A percentile compares a stretch with the other conserved stretches of the same genome.
These are phyloP conservation scores for Eupithecia inturbata DNA, from an alignment of 2,888 invertebrate species.

Conservation along the genomic window DNA sequence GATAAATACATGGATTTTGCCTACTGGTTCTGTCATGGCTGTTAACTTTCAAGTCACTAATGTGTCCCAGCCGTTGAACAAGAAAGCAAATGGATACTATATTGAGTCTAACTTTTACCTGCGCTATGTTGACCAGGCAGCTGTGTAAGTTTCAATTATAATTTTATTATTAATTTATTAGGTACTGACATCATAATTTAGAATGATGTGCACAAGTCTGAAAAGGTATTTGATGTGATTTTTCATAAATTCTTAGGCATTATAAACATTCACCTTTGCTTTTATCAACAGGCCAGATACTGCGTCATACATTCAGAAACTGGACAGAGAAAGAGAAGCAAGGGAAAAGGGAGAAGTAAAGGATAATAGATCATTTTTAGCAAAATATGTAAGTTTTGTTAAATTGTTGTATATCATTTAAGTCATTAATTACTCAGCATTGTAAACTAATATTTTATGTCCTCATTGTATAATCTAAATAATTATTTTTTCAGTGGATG, in stretches of 20 bases:
- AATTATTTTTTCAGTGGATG: conserved; percentile 94
- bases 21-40: conserved; percentile 90
- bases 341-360: conserved; percentile 94
- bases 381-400: conserved; percentile 95
- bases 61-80: conserved; percentile 52
- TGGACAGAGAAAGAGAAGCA: conserved; percentile 95
- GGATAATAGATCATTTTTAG: conserved; percentile 97
- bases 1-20: conserved; percentile 91
- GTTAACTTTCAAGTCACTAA: conserved; percentile 83
- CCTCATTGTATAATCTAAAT: neutral
- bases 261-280: neutral
- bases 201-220: neutral
- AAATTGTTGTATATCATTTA: neutral
- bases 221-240: neutral
- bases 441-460: no score
- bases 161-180: no score
- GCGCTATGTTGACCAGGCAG: conserved; percentile 91
- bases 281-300: conserved; percentile 91
- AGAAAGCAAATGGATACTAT: conserved; percentile 52
- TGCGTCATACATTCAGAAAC: conserved; percentile 96
- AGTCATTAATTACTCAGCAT: neutral
- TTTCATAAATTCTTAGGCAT: neutral
- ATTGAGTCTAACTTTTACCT: conserved; percentile 92
- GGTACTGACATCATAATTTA: neutral
- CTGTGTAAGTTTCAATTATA: conserved; percentile 82